Evolutionary conservation across 2,797 vertebrate species (phyloP).

Genomic region (Peromyscus aztecus): DNA sequence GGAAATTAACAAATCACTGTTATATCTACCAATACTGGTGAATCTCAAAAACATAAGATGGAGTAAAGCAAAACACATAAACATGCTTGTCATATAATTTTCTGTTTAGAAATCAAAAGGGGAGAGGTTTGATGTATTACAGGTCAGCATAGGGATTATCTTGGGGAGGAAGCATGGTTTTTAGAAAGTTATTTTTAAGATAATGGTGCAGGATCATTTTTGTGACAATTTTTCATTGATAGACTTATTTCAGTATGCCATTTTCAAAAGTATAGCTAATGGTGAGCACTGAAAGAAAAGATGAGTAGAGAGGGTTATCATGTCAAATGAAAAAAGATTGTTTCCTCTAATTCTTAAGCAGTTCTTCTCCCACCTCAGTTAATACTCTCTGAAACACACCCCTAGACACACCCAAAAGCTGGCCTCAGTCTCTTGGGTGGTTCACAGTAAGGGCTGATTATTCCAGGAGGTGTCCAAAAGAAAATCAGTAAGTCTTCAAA

Average conservation of each 20-base stretch:
- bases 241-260: neutral
- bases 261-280: neutral
- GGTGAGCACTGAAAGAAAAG: neutral
- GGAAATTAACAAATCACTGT: neutral
- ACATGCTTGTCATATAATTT: neutral
- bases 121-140: neutral
- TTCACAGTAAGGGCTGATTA: neutral
- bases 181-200: neutral
- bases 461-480: neutral
- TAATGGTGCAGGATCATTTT: neutral
- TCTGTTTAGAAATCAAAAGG: neutral
- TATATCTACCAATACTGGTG: neutral
- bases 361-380: neutral
- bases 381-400: neutral
- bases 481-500: neutral
- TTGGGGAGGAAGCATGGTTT: neutral
- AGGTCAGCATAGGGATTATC: neutral
- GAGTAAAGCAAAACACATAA: neutral
- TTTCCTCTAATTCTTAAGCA: neutral
- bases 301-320: neutral
- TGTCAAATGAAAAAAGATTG: slow-evolving; percentile 2
- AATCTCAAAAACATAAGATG: slow-evolving; percentile 10
- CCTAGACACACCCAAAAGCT: neutral
- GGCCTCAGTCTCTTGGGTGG: neutral
- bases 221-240: neutral